Evolutionary conservation across 2,888 invertebrate genomes (phyloP), one percentile per base, ranked within the genome.

Genomic region (Eupeodes latifasciatus): DNA sequence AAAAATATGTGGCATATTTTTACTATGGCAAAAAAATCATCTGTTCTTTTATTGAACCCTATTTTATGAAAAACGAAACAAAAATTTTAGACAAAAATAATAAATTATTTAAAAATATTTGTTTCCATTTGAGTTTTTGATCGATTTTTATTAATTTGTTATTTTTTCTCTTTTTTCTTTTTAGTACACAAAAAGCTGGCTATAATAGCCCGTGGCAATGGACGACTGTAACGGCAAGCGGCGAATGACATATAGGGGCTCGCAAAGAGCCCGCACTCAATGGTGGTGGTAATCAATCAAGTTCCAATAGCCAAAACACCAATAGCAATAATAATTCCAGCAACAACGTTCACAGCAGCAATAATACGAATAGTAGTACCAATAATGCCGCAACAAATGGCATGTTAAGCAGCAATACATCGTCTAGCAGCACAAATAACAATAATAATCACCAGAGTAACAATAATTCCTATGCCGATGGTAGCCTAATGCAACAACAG

Each of bases 161-260:
- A 16, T 51, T 66, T 67, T 81, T 66, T 66, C 75, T 81, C 19
- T 72, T 71, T 76, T 78, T 55, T 90, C 53, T 4, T 90, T 90
- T 40, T 84, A 93, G 93, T 91, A 92, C 93, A 89, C 92, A 92
- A 59, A 93, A 93, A 90, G 90, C 92, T 82, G 92, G 92, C 85
- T 95, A 95, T 91, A 94, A 93, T 82, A 95, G 94, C 91, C 94
- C 94, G 76, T 95, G 95, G 95, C 94, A 94, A 92, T 95, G 95
- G 95, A 94, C 95, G 84, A 95, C 94, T 36, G 94, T 95, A 77
- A 94, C 95, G 64, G 95, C 95, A 44, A 94, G 94, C 67, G 95
- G 95, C 55, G 95, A 95, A 95, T 95, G 95, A 95, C 95, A 95
- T 91, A 92, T 92, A 92, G 92, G 93, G 93, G 93, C 93, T 93